Evolutionary conservation across 2,797 vertebrate genomes (phyloP).

Genomic region (Cottoperca gobio): DNA sequence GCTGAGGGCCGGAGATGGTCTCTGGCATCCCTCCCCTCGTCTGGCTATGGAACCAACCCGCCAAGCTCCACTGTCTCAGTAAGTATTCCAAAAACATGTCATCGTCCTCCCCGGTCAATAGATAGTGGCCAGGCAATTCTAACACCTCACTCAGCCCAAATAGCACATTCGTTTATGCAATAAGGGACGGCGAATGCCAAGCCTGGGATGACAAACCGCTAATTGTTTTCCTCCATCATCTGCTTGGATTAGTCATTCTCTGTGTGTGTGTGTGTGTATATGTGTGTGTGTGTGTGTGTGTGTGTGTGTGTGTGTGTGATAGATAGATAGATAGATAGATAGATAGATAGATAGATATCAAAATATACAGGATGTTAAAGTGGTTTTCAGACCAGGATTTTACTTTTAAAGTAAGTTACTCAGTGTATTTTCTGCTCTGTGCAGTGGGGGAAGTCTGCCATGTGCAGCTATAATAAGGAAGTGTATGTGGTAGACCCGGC

Average conservation of each 20-base stretch:
- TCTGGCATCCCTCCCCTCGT: slow-evolving; percentile 96
- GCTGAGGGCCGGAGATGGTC: slow-evolving; percentile 98
- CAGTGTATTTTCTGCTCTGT: not conserved
- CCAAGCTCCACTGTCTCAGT: slow-evolving; percentile 98
- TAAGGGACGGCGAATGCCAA: slow-evolving; percentile 50
- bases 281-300: slow-evolving; percentile 5
- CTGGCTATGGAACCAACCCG: slow-evolving; percentile 98
- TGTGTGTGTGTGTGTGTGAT: not conserved
- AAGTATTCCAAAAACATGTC: slow-evolving; percentile 69
- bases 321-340: too few relatives aligned
- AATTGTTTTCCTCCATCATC: slow-evolving; percentile 78
- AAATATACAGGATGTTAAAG: not conserved
- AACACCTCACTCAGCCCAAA: slow-evolving; percentile 63
- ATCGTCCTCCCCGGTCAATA: not conserved
- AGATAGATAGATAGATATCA: too few relatives aligned
- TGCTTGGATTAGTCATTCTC: slow-evolving; percentile 73
- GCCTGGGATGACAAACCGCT: slow-evolving; percentile 64
- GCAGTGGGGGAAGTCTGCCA: not conserved
- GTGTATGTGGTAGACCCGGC: slow-evolving; percentile 45
- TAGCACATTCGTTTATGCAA: slow-evolving; percentile 60
- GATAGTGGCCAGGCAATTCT: slow-evolving; percentile 35
- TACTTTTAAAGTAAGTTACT: not conserved
- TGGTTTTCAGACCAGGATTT: not conserved
- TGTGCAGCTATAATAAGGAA: slow-evolving; percentile 42
- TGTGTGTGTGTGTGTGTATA: slow-evolving; percentile 47